phyloP scores from a whole-genome alignment of 1,140 invertebrate species.

The Ganaspis sp. region DNA sequence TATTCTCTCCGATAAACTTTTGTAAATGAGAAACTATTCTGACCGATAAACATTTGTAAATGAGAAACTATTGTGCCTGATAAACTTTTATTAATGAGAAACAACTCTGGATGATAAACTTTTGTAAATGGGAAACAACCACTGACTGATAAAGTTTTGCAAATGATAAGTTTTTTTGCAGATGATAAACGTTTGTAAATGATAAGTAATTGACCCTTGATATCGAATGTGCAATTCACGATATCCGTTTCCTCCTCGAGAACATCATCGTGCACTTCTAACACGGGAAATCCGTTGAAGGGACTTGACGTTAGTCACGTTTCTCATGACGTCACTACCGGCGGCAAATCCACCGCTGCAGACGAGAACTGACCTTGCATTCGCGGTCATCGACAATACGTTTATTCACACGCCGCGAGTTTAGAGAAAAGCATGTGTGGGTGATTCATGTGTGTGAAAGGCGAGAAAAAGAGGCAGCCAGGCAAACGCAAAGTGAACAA shows the following conservation, averaged over 20 bases:
- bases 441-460: constrained; percentile 15
- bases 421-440: not conserved
- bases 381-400: constrained; percentile 53
- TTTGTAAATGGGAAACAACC: no score
- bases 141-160: no score
- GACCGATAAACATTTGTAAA: no score
- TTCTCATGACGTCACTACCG: constrained; percentile 51
- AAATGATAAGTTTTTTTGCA: no score
- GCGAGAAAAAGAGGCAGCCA: not conserved
- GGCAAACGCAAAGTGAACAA: not conserved
- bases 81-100: no score
- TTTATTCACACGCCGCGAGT: constrained; percentile 15
- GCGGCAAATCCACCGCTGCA: constrained; percentile 42
- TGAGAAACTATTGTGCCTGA: no score
- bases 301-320: constrained; percentile 36
- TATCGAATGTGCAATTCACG: constrained; percentile 33
- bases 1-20: no score
- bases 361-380: constrained; percentile 63
- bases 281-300: constrained; percentile 41
- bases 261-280: constrained; percentile 25
- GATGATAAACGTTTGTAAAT: not conserved
- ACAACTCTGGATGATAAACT: no score
- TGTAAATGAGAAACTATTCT: no score
- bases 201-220: not conserved
- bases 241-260: constrained; percentile 34